Evolutionary conservation across 2,888 invertebrate genomes (phyloP).

Genomic region (Pachliopta kotzebuea): DNA sequence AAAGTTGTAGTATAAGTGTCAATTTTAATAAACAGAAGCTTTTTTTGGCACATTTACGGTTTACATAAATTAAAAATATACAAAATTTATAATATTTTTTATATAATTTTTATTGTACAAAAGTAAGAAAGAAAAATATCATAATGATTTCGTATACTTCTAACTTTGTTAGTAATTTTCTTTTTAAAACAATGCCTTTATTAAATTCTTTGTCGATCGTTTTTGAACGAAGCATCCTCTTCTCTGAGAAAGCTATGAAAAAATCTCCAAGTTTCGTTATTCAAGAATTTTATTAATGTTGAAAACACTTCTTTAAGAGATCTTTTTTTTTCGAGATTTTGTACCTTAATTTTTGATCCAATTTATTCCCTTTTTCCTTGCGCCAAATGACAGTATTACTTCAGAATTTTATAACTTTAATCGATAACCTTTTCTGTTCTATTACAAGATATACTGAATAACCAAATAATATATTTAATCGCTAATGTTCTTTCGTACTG

Average conservation of each 20-base stretch:
- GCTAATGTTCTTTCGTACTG: not conserved
- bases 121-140: not conserved
- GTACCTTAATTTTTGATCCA: no score
- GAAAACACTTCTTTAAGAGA: conserved; percentile 45
- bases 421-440: no score
- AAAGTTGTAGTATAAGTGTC: no score
- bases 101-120: not conserved
- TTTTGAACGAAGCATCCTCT: conserved; percentile 60
- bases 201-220: conserved; percentile 73
- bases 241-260: conserved; percentile 55
- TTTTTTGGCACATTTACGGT: no score
- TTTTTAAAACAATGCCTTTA: conserved; percentile 66
- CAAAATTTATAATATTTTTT: no score
- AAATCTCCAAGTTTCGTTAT: conserved; percentile 58
- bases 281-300: conserved; percentile 71
- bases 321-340: not conserved
- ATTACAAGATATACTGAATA: no score
- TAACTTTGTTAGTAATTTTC: not conserved
- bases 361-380: not conserved
- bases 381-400: no score
- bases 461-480: not conserved
- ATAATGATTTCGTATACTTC: not conserved
- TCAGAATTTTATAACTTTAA: no score
- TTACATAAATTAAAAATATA: no score
- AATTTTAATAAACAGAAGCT: no score